Base-by-base conservation (phyloP, 1,140 invertebrate species). In the Brachionus plicatilis region DNA sequence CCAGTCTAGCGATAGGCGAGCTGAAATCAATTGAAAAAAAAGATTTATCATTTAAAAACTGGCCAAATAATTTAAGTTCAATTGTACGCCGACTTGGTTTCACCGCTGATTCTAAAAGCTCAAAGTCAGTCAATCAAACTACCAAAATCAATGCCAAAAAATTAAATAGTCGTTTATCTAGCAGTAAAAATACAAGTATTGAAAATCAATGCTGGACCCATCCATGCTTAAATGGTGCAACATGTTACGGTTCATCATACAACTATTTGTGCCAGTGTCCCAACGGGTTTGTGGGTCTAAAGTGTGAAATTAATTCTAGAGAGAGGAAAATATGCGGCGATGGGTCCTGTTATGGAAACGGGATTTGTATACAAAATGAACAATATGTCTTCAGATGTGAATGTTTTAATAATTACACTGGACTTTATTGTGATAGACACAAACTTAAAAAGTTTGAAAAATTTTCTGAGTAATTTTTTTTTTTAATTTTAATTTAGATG, bases 201-300 rank as follows among this genome's bases (percentile, higher is more conserved):
- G 68, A 72, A 43, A 83, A 83, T 70, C 79, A 65, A 29, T 83
- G 82, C 37, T 83, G 82, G 82, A 65, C 60, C 12, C 3, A 9
- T 33, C 82, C 82, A 43, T 83, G 82, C 70, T n/a, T 83, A 3
- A 83, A 83, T 72, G 82, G 68, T n/a, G 82, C 47, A 33, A 53
- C 20, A 6, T 83, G 82, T 37, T 83, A 37, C 12, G 82, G 65
- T 6, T 83, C 82, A 6, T 43, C 65, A 6, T 29, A 50, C 11
- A 68, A 41, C 33, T 83, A 83, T 70, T 60, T 50, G 37, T 83
- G 82, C 33, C 20, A 33, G 11, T 83, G 82, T 70, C 65, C 60
- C 20, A 3, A 3, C 29, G 60, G 60, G 3, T 83, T 45, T 68
- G 43, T 37, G 17, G 82, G 82, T 41, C n/a, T 24, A 12, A 68